Percentiles rank a stretch among this genome's conserved stretches.
phyloP scores from a whole-genome alignment of 2,888 invertebrate species.

The Mylabris sibirica region DNA sequence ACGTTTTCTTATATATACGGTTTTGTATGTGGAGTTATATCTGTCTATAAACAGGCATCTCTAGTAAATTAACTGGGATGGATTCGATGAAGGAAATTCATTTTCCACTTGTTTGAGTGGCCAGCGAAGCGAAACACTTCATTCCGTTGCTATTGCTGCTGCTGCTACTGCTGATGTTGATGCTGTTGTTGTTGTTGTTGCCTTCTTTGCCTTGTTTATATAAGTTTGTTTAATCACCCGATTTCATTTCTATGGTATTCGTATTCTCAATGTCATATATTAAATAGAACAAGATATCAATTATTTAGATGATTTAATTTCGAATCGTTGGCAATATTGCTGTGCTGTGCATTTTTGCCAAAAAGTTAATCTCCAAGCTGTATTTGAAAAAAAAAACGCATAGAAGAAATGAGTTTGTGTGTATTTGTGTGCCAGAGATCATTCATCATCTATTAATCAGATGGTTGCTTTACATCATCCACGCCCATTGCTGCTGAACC shows the following conservation, averaged over 20 bases:
- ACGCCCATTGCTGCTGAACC: slow-evolving; percentile 48
- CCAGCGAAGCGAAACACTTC: slow-evolving; percentile 59
- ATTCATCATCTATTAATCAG: slow-evolving; percentile 14
- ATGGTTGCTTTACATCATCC: slow-evolving; percentile 25
- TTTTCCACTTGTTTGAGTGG: slow-evolving; percentile 63
- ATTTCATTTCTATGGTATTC: slow-evolving; percentile 46
- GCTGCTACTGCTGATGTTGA: background rate
- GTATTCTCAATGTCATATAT: slow-evolving; percentile 48
- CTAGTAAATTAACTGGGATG: slow-evolving; percentile 62
- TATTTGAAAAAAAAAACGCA: background rate
- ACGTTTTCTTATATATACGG: slow-evolving; percentile 6
- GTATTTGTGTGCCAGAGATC: slow-evolving; percentile 9
- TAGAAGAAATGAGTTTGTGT: background rate
- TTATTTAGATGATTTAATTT: slow-evolving; percentile 5
- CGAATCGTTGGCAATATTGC: background rate
- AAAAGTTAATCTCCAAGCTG: background rate
- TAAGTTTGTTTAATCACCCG: slow-evolving; percentile 57
- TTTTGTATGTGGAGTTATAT: slow-evolving; percentile 56
- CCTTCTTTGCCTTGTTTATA: slow-evolving; percentile 54
- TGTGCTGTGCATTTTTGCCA: background rate
- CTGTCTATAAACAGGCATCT: slow-evolving; percentile 61
- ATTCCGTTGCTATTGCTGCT: slow-evolving; percentile 46
- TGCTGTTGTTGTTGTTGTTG: slow-evolving; percentile 33
- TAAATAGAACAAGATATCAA: slow-evolving; percentile 3
- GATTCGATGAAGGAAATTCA: slow-evolving; percentile 63